Base-by-base conservation (phyloP, 2,888 invertebrate genomes). In the Corbicula japonica region DNA sequence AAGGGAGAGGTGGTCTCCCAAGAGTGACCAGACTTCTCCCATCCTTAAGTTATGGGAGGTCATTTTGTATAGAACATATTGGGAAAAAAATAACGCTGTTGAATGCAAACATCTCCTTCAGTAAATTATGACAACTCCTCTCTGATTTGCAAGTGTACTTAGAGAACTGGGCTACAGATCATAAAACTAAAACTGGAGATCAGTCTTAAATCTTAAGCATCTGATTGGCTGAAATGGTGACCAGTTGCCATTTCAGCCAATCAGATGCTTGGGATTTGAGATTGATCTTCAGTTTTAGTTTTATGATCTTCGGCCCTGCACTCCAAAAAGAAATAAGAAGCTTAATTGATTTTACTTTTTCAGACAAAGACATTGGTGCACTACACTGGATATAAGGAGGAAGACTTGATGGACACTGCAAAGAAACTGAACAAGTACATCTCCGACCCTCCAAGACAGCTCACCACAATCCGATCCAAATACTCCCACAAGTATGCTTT, bases 391-490 rank as follows among this genome's bases (percentile, higher is more conserved):
- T 98, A 98, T 93, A 95, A 95, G 85, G 89, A 96, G 56, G 94
- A 95, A 32, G 97, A 98, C 15, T 95, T 98, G 89, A 95, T 95
- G 56, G 95, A 96, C 30, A 94, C 97, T 54, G 96, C 96, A n/a
- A 92, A 95, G 26, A 94, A 95, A 21, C 95, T 98, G 65, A 98
- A 98, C 94, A 95, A 95, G 38, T 95, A 96, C 76, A 94, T 98
- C 1, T 96, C 96, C 90, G 95, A 96, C 89, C 96, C 96, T 89
- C 96, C 96, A n/a, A 95, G 96, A 38, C 96, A 96, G 76, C 95
- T 98, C 86, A 96, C 96, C 94, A 98, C 98, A 35, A 96, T 98
- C 69, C 95, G 96, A 85, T 97, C 96, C 93, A 99, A 99, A 94
- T 99, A 99, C 93, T 97, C 97, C 3, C 98, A 99, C 94, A 96